Conservation (phyloP, 2,888 invertebrate species). For the Slavum lentiscoides region DNA sequence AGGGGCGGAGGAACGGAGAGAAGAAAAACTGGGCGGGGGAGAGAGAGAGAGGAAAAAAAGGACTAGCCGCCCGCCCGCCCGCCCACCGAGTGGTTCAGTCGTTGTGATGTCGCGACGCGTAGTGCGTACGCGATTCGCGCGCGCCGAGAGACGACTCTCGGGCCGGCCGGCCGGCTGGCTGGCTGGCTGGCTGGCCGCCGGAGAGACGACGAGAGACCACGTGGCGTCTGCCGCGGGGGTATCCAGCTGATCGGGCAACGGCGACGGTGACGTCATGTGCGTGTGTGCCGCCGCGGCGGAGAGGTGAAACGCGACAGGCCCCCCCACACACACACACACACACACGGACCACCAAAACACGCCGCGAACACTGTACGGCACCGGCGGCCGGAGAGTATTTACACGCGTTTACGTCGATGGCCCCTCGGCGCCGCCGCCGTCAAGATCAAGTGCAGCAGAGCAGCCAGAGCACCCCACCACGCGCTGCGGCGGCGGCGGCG, state of each 20-base stretch:
- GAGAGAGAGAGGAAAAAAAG: conserved; percentile 17
- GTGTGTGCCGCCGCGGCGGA: conserved; percentile 8
- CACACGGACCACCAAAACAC: no score
- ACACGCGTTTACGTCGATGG: conserved; percentile 29
- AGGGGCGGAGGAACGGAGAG: no score
- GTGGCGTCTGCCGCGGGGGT: conserved; percentile 48
- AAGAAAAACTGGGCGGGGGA: no score
- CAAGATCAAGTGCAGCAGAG: conserved; percentile 51
- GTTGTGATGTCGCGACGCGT: background rate
- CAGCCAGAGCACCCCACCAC: no score
- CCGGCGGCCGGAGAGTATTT: no score
- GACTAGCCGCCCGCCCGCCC: background rate
- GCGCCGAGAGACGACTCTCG: conserved; percentile 4
- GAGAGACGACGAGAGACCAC: conserved; percentile 29
- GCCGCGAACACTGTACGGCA: no score
- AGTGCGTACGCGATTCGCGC: conserved; percentile 10
- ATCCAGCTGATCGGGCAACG: conserved; percentile 47
- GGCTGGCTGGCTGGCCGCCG: no score
- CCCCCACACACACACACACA: background rate
- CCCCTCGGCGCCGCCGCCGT: conserved; percentile 24
- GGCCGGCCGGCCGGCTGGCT: no score
- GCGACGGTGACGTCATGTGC: conserved; percentile 36
- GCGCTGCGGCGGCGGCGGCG: background rate
- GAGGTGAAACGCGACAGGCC: conserved; percentile 41
- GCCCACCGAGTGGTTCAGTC: background rate